These are phyloP conservation scores for Porites rus DNA, from an alignment of 92 coral and sea anemone genomes.

Conservation along the genomic window DNA sequence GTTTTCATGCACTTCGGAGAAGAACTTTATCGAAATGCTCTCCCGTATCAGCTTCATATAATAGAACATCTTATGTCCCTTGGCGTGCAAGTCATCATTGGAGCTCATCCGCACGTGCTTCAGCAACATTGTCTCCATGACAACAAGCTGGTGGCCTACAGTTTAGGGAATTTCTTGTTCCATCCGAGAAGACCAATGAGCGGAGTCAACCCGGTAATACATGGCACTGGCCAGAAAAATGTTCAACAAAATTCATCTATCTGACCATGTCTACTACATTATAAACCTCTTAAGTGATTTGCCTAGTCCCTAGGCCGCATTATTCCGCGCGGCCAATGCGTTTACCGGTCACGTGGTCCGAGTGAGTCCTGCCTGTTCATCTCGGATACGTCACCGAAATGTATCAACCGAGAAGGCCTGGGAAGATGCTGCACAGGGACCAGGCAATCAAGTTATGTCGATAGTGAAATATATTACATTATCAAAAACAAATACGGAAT, in stretches of 20 bases:
- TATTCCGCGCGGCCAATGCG: no score
- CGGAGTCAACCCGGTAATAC: constrained; percentile 1
- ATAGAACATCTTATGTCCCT: constrained; percentile 53
- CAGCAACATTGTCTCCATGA: constrained; percentile 60
- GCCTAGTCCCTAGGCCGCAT: no score
- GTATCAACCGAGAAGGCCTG: no score
- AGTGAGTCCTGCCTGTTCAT: no score
- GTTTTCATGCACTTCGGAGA: constrained; percentile 78
- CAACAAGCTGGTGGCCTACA: constrained; percentile 54
- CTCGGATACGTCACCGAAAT: no score
- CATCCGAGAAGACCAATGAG: background rate
- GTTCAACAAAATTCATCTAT: background rate
- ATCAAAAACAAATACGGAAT: no score
- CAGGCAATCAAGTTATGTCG: no score
- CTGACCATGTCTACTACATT: background rate
- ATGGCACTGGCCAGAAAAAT: no score
- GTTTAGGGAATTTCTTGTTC: constrained; percentile 72
- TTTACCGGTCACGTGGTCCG: no score
- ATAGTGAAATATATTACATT: no score
- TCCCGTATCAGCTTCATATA: constrained; percentile 40
- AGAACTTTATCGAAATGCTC: constrained; percentile 18
- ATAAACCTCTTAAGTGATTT: background rate
- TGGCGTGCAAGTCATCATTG: constrained; percentile 69
- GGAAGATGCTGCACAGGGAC: no score
- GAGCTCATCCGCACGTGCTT: constrained; percentile 71